Base-by-base conservation (phyloP, 2,888 invertebrate genomes). In the Apoderus coryli region DNA sequence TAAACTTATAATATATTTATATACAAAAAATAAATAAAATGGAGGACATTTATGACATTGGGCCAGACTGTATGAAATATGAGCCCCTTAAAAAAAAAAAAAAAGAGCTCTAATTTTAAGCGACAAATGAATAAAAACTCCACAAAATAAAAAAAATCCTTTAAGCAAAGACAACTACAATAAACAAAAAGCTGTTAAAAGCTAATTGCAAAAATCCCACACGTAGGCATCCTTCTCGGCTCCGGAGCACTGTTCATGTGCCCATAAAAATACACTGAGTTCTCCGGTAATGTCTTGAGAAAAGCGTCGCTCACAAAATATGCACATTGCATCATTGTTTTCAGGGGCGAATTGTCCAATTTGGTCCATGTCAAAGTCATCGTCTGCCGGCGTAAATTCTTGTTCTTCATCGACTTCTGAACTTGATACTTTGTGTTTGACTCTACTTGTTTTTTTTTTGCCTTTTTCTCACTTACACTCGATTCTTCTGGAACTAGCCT, bases 361-460 rank as follows among this genome's bases (percentile, higher is more conserved):
- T 31, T 31, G 5, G n/a, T 31, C 26, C 4, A 14, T 14, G 12
- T 31, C 26, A 5, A 29, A 10, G 13, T 28, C 28, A 7, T 30
- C 30, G 14, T 30, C 25, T 10, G 4, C 30, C 10, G 25, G 24
- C 6, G n/a, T 12, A 30, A 28, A 27, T 27, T 27, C 26, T 12
- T 27, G n/a, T 15, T 15, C 12, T 16, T 27, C 26, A 4, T 13
- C n/a, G 59, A 63, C 25, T 24, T 24, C 25, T 6, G 9, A n/a
- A 10, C 25, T 7, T n/a, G 25, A 7, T 10, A 7, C 25, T 13
- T 61, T 60, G 0, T 60, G 19, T 10, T 38, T 38, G 10, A 16
- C 27, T 11, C 10, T 14, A 4, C 29, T 13, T 13, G 5, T 27
- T 12, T 28, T 15, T 15, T 4, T 10, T 31, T 14, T 10, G 14